phyloP scores from a whole-genome alignment of 2,113 vertebrate species.

The Amazona guildingii region DNA sequence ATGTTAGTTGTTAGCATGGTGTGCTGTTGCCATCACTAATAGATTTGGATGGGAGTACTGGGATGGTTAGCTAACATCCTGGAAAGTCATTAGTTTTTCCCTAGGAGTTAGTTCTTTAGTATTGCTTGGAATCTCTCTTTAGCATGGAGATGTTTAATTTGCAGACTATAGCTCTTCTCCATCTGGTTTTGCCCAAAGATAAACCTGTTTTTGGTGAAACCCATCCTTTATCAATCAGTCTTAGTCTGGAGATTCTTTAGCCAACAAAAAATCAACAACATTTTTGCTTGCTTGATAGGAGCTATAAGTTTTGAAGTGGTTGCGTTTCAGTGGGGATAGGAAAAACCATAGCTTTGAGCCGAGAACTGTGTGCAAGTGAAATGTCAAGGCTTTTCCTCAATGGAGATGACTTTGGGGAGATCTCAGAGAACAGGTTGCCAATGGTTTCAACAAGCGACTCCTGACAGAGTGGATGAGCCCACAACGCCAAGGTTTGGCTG shows the following conservation, averaged over 20 bases:
- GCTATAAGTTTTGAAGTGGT: neutral
- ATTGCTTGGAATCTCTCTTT: neutral
- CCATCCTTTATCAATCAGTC: neutral
- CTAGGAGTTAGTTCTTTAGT: neutral
- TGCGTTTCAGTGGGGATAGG: neutral
- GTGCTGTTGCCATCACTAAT: neutral
- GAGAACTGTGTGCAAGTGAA: neutral
- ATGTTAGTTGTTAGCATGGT: neutral
- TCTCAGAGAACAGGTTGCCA: neutral
- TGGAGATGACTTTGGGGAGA: neutral
- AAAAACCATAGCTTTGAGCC: neutral
- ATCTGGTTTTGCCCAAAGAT: neutral
- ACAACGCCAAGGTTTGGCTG: neutral
- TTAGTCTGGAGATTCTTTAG: neutral
- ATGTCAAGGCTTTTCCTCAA: neutral
- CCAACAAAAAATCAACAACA: neutral
- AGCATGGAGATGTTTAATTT: neutral
- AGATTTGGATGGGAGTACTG: conserved; percentile 23
- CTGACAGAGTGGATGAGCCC: neutral
- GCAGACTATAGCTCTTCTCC: neutral
- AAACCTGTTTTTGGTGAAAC: neutral
- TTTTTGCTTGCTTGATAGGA: neutral
- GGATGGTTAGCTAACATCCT: conserved; percentile 14
- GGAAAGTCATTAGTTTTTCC: conserved; percentile 1
- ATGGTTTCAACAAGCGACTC: neutral